Conservation (phyloP, 1,140 invertebrate species). For the Hylaeus anthracinus region DNA sequence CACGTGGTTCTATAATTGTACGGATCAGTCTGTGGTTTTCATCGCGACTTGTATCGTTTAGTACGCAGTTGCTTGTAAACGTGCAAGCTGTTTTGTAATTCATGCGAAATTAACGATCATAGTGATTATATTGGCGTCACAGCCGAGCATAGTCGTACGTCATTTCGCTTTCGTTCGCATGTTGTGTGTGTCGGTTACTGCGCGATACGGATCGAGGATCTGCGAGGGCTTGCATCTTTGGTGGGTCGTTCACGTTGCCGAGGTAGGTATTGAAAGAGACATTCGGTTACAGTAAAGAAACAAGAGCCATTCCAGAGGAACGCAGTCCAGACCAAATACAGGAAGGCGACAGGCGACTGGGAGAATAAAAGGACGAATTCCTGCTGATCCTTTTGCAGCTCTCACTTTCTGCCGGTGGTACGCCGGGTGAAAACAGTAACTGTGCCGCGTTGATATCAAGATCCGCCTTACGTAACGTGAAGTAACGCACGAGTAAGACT, state of each 20-base stretch:
- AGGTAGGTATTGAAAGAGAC: too few relatives aligned
- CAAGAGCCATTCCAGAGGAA: too few relatives aligned
- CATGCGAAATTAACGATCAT: not conserved
- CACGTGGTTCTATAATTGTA: constrained; percentile 14
- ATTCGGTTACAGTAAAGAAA: not conserved
- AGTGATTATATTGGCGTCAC: constrained; percentile 1
- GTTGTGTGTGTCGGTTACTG: not conserved
- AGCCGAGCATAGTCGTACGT: not conserved
- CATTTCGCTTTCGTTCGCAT: not conserved
- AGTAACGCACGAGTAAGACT: not conserved
- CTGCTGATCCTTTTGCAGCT: constrained; percentile 43
- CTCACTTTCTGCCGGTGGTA: constrained; percentile 51
- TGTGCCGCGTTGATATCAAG: constrained; percentile 49
- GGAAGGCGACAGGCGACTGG: not conserved
- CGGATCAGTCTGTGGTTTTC: not conserved
- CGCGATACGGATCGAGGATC: not conserved
- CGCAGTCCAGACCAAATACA: too few relatives aligned
- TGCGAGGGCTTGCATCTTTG: too few relatives aligned
- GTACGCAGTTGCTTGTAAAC: not conserved
- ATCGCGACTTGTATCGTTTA: not conserved
- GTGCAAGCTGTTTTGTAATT: constrained; percentile 28
- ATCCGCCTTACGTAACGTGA: constrained; percentile 54
- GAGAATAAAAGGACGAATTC: constrained; percentile 38
- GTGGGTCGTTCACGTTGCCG: too few relatives aligned
- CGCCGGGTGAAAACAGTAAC: constrained; percentile 53